phyloP scores from a whole-genome alignment of 2,113 vertebrate genomes.

The Semnopithecus entellus region DNA sequence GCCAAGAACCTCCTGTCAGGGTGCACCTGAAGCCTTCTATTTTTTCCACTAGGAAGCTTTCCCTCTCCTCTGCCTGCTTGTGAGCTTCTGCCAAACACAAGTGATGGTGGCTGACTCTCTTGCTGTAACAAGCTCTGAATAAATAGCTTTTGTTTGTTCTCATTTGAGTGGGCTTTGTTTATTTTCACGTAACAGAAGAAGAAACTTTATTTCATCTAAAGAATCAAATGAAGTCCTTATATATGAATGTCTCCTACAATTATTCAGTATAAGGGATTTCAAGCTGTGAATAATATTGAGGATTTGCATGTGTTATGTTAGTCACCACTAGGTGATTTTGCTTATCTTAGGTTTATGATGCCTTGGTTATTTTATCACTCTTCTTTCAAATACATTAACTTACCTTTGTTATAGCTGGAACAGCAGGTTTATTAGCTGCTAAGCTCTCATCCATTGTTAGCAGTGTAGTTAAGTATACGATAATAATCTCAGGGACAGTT shows the following conservation, averaged over 20 bases:
- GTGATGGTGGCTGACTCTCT: not conserved
- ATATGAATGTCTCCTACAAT: not conserved
- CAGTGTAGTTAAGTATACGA: not conserved
- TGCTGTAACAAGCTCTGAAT: not conserved
- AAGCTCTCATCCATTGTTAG: not conserved
- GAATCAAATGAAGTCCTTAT: not conserved
- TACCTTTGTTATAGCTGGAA: not conserved
- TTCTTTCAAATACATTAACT: not conserved
- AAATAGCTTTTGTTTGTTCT: not conserved
- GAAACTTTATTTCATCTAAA: not conserved
- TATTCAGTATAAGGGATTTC: not conserved
- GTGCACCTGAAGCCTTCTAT: not conserved
- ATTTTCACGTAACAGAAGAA: not conserved
- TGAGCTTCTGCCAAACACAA: not conserved
- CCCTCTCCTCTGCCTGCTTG: not conserved
- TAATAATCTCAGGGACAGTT: not conserved
- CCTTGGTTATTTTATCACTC: not conserved
- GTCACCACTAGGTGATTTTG: not conserved
- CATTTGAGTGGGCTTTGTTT: not conserved
- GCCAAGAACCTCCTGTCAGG: not conserved
- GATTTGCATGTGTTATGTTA: not conserved
- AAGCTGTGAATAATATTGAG: not conserved
- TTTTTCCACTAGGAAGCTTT: not conserved
- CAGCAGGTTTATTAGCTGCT: conserved; percentile 1
- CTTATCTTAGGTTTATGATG: not conserved